Evolutionary conservation across 2,888 invertebrate genomes (phyloP), one percentile per base, ranked within the genome.

Genomic region (Piscicola geometra): DNA sequence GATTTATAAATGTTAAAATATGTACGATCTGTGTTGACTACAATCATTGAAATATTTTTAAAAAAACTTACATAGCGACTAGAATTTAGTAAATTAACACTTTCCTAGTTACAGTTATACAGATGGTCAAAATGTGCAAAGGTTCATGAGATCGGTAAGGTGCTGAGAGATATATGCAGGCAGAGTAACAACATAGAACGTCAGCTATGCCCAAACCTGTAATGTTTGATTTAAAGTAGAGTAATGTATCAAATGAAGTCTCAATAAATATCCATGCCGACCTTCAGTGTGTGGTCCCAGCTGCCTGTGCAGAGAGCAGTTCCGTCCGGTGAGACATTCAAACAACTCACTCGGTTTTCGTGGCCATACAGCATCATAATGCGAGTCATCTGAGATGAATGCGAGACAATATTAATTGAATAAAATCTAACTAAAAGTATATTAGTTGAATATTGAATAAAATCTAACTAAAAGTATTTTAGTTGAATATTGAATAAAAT

Each of bases 271-370:
- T n/a, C n/a, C n/a, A 15, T 41, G 41, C 9, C 15, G 9, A 94
- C 93, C 85, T 93, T 88, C 79, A 95, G 88, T 67, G 94, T 94
- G 81, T 90, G 91, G 86, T 94, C 98, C 98, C 98, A 99, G 83
- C 95, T 95, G 78, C 96, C 96, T 64, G 98, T 97, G 81, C 93
- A 93, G 25, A 99, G 89, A 76, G 97, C 96, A 50, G 98, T 95
- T 78, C 98, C 98, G 88, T 99, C 98, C 71, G 97, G 97, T 77
- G 97, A 94, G 60, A 95, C 92, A 86, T 84, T 83, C 79, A 95
- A 89, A 81, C 87, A 87, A 76, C 84, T 92, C 66, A 96, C 94
- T 83, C 96, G 89, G 87, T 97, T 96, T 87, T 97, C 97, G 87
- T 97, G 97, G 0, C 95, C 96, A 86, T 94, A 94, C 76, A 97